Evolutionary conservation across 2,113 vertebrate species (phyloP), one percentile per base, ranked within the genome.

Genomic region (Saccopteryx leptura): DNA sequence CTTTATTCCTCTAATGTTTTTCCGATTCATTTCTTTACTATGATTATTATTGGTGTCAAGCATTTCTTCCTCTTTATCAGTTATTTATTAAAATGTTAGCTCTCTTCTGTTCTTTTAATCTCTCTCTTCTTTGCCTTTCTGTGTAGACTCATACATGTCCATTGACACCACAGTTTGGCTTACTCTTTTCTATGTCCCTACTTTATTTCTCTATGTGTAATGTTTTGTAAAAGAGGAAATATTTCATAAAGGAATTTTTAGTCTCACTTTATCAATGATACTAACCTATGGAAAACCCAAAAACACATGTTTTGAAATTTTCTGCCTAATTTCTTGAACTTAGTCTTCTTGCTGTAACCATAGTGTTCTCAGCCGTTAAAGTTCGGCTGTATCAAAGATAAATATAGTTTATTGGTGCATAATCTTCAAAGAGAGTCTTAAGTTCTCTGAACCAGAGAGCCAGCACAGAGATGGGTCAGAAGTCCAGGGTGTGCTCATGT

Each of bases 381-480:
- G 54, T 94, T 94, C 58, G 11, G 33, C 46, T 80, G 21, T 89
- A 96, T 95, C 95, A 97, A 93, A 97, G 95, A 96, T 94, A 96
- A 96, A 89, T 96, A 72, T 39, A 80, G 46, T 97, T 97, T 97
- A 98, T 97, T 91, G 94, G 86, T 89, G 89, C 79, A 81, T 97
- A 98, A 97, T 98, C 97, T 98, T 97, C 94, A 97, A 97, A 98
- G 96, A 90, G 88, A 97, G 96, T 91, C 75, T 96, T 97, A 96
- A 97, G 79, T 74, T 95, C 93, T 93, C 18, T 39, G 82, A 88
- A 76, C 23, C 31, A 87, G 48, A 94, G 18, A 68, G 39, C 80
- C 21, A 91, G 74, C 69, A 63, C 8, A 28, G 50, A 74, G 39
- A 8, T 95, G 88, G 92, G 86, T 96, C 97, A 97, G 88, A 96